A percentile compares a stretch with the other conserved stretches of the same genome.
phyloP scores from a whole-genome alignment of 1,140 invertebrate species.

The Drosophila melanica region DNA sequence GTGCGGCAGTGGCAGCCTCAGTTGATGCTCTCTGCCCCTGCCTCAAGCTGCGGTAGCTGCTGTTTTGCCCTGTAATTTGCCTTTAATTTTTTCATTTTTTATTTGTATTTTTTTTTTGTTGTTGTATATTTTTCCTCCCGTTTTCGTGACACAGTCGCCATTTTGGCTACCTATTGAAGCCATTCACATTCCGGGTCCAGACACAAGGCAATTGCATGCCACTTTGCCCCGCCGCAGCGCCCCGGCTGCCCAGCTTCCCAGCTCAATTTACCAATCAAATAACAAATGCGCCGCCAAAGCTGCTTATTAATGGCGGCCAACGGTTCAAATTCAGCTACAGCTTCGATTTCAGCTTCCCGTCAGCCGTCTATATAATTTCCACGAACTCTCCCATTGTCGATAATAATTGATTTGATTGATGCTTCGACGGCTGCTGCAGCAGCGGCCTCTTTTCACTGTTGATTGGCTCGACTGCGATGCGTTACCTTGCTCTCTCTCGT shows the following conservation, averaged over 20 bases:
- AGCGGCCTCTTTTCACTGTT: slow-evolving; percentile 49
- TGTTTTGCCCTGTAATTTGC: slow-evolving; percentile 61
- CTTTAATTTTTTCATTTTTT: slow-evolving; percentile 32
- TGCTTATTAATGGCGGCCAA: slow-evolving; percentile 80
- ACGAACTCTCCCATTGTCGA: slow-evolving; percentile 75
- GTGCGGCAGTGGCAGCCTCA: background rate
- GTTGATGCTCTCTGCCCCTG: background rate
- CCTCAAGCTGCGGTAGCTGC: slow-evolving; percentile 32
- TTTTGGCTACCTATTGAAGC: slow-evolving; percentile 75
- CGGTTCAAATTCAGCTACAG: slow-evolving; percentile 33
- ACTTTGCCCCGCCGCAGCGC: slow-evolving; percentile 19
- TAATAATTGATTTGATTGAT: slow-evolving; percentile 84
- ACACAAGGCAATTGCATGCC: slow-evolving; percentile 46
- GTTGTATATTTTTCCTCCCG: background rate
- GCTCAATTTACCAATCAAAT: slow-evolving; percentile 83
- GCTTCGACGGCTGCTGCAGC: slow-evolving; percentile 69
- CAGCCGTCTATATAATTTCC: slow-evolving; percentile 61
- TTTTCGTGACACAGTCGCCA: slow-evolving; percentile 61
- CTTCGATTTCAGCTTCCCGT: background rate
- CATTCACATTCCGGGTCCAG: slow-evolving; percentile 62
- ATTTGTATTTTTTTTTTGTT: slow-evolving; percentile 10
- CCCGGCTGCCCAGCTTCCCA: slow-evolving; percentile 38
- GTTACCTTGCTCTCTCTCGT: slow-evolving; percentile 11
- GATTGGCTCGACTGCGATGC: slow-evolving; percentile 55
- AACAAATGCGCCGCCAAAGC: slow-evolving; percentile 77